A percentile compares a stretch with the other conserved stretches of the same genome.
These are phyloP conservation scores for Cremastinae sp. DNA, from an alignment of 2,888 invertebrate genomes.

Conservation along the genomic window DNA sequence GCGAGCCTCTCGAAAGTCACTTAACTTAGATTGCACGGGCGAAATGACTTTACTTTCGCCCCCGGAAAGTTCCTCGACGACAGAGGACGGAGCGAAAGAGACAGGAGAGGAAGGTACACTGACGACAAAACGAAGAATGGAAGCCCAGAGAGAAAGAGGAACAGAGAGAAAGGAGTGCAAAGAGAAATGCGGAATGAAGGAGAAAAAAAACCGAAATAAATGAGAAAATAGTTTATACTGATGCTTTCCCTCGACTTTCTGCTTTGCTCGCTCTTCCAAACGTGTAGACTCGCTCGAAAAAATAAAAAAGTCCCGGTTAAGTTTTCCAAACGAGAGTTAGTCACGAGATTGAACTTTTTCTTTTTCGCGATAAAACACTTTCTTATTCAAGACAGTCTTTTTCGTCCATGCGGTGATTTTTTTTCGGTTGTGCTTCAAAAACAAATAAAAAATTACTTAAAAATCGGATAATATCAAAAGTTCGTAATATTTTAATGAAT, in stretches of 20 bases:
- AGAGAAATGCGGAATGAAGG: constrained; percentile 21
- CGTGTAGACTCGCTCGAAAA: constrained; percentile 31
- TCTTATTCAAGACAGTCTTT: constrained; percentile 11
- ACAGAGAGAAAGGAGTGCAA: constrained; percentile 31
- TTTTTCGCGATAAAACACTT: constrained; percentile 10
- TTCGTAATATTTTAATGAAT: no score
- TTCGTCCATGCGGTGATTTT: background rate
- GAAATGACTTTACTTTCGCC: constrained; percentile 78
- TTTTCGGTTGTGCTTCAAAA: constrained; percentile 3
- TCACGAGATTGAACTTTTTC: constrained; percentile 20
- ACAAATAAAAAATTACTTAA: background rate
- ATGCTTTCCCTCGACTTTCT: constrained; percentile 12
- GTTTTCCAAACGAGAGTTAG: constrained; percentile 34
- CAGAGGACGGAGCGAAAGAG: constrained; percentile 54
- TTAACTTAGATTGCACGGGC: constrained; percentile 80
- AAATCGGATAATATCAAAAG: no score
- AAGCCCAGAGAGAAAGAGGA: constrained; percentile 9
- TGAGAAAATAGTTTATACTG: constrained; percentile 48
- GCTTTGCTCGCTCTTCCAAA: constrained; percentile 43
- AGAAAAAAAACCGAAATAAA: constrained; percentile 23
- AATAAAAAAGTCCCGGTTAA: constrained; percentile 52
- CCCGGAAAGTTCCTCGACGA: constrained; percentile 74
- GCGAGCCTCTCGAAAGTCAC: constrained; percentile 79
- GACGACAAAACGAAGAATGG: constrained; percentile 35
- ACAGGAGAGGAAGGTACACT: constrained; percentile 18